Conservation (phyloP, 2,888 invertebrate genomes). For the Eucera pruinosa region DNA sequence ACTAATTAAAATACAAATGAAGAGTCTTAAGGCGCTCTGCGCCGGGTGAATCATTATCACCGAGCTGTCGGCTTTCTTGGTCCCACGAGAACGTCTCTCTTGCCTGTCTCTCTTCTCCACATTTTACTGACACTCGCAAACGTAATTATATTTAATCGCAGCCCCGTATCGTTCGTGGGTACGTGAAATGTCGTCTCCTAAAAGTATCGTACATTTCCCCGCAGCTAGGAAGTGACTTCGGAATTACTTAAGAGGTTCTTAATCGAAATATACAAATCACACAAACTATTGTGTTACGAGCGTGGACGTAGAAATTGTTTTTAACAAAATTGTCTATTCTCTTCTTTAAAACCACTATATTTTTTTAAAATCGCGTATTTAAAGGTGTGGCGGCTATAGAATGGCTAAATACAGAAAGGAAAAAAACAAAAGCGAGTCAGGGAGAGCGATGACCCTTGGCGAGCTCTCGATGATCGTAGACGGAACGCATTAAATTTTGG, state of each 20-base stretch:
- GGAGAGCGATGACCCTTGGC: too few species aligned
- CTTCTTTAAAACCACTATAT: too few species aligned
- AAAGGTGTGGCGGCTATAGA: too few species aligned
- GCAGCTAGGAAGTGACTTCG: background rate
- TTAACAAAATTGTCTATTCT: too few species aligned
- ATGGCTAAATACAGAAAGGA: too few species aligned
- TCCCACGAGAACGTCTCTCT: conserved; percentile 64
- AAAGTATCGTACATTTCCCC: conserved; percentile 40
- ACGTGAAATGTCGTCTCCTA: conserved; percentile 34
- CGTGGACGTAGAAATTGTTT: too few species aligned
- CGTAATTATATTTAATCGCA: conserved; percentile 79
- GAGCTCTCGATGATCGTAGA: too few species aligned
- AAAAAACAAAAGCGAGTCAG: too few species aligned
- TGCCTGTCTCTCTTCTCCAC: conserved; percentile 66
- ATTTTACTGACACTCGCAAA: conserved; percentile 76
- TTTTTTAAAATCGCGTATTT: too few species aligned
- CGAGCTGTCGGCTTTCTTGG: conserved; percentile 71
- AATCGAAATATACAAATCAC: background rate
- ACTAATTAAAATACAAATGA: conserved; percentile 91
- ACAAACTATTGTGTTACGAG: too few species aligned
- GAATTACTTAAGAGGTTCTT: conserved; percentile 2
- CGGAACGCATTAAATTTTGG: too few species aligned
- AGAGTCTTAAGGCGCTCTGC: conserved; percentile 87
- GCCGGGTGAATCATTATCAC: conserved; percentile 83
- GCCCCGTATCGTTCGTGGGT: conserved; percentile 58